A percentile compares a stretch with the other conserved stretches of the same genome.
phyloP scores from a whole-genome alignment of 2,888 invertebrate species.

The Mesorhabditis spiculigera region DNA sequence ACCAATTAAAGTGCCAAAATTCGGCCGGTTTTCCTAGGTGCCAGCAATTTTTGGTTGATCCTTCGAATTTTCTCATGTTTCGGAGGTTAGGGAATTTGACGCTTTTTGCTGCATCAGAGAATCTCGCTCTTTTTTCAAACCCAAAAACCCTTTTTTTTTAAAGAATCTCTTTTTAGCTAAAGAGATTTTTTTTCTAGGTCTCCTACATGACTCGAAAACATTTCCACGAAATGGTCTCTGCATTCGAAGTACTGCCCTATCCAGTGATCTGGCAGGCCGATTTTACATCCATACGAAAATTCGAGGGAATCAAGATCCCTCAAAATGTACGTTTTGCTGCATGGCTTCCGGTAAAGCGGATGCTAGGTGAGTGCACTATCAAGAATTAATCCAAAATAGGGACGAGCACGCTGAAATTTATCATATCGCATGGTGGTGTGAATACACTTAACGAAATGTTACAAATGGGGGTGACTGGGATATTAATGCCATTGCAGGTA shows the following conservation, averaged over 20 bases:
- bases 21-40: no score
- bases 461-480: constrained; percentile 3
- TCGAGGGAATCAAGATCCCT: background rate
- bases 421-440: constrained; percentile 1
- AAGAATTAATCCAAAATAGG: background rate
- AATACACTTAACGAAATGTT: constrained; percentile 3
- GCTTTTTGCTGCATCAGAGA: no score
- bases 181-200: background rate
- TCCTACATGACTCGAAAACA: background rate
- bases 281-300: background rate
- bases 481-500: constrained; percentile 2
- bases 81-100: no score
- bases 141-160: no score
- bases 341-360: background rate
- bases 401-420: background rate
- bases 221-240: background rate
- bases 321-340: background rate
- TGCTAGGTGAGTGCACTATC: background rate
- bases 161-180: no score
- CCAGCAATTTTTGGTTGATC: no score
- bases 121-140: no score
- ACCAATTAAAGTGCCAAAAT: no score
- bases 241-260: background rate
- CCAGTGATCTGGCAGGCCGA: constrained; percentile 3
- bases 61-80: no score